Evolutionary conservation across 1,140 invertebrate species (phyloP).

Genomic region (Aricia agestis): DNA sequence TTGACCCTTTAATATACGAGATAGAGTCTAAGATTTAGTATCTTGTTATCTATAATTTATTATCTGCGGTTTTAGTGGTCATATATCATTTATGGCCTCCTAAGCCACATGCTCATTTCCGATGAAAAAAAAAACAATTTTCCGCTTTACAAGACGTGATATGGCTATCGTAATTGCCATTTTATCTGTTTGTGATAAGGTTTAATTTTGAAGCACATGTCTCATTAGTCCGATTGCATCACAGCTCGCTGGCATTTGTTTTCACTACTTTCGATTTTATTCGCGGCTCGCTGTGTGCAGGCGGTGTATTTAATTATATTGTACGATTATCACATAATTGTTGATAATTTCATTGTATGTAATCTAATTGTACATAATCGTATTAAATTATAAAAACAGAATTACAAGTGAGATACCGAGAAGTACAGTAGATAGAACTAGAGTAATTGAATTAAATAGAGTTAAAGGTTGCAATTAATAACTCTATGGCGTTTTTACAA

Average conservation of each 20-base stretch:
- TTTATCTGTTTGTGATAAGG: background rate
- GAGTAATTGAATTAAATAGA: too few relatives aligned
- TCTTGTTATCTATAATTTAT: background rate
- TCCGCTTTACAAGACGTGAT: background rate
- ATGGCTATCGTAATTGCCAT: background rate
- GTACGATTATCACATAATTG: background rate
- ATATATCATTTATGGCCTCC: background rate
- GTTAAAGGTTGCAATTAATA: too few relatives aligned
- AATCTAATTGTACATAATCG: background rate
- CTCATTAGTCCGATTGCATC: background rate
- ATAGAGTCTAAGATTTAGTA: background rate
- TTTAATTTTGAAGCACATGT: background rate
- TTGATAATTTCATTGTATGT: slow-evolving; percentile 1
- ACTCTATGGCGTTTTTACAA: too few relatives aligned
- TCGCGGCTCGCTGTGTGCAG: background rate
- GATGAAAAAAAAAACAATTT: background rate
- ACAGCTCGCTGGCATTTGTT: slow-evolving; percentile 7
- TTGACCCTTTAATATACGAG: background rate
- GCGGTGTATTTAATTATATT: background rate
- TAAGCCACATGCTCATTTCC: background rate
- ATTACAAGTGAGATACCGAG: background rate
- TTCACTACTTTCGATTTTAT: slow-evolving; percentile 16
- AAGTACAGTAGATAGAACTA: too few relatives aligned
- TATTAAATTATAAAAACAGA: background rate
- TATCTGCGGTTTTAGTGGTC: background rate